Evolutionary conservation across 2,113 vertebrate species (phyloP).

Genomic region (Mastomys coucha): DNA sequence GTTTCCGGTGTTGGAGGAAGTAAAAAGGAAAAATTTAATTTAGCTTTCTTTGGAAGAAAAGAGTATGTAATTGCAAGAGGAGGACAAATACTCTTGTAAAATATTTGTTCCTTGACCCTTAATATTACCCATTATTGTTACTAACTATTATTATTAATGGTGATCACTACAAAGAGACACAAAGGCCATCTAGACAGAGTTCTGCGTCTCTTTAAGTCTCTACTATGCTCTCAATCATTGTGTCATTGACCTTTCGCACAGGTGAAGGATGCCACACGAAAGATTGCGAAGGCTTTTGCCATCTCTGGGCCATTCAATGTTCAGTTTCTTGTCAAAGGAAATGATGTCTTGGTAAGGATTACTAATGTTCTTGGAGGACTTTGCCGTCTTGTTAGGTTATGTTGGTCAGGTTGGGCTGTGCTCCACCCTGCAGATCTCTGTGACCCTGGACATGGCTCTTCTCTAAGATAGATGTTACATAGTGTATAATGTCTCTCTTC

Average conservation of each 20-base stretch:
- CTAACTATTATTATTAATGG: neutral
- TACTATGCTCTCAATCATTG: neutral
- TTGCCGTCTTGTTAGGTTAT: neutral
- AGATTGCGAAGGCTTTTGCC: constrained; percentile 95
- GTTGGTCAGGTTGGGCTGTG: neutral
- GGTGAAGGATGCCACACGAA: constrained; percentile 94
- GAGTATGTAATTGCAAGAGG: neutral
- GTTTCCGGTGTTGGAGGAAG: constrained; percentile 25
- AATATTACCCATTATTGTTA: neutral
- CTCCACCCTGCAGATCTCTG: neutral
- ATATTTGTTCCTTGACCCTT: constrained; percentile 15
- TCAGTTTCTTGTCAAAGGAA: constrained; percentile 96
- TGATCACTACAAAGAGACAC: neutral
- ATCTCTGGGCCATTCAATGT: constrained; percentile 98
- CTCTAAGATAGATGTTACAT: neutral
- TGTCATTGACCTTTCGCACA: constrained; percentile 79
- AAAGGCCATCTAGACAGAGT: neutral
- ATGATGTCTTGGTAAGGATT: constrained; percentile 94
- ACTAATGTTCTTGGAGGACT: neutral
- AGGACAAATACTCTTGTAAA: neutral
- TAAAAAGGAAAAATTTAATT: constrained; percentile 22
- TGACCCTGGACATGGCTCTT: neutral
- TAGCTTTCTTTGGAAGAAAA: constrained; percentile 38
- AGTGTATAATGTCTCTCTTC: constrained; percentile 5
- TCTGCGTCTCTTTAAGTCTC: neutral